Conservation (phyloP, 2,113 vertebrate species). For the Ceuthmochares aereus region DNA sequence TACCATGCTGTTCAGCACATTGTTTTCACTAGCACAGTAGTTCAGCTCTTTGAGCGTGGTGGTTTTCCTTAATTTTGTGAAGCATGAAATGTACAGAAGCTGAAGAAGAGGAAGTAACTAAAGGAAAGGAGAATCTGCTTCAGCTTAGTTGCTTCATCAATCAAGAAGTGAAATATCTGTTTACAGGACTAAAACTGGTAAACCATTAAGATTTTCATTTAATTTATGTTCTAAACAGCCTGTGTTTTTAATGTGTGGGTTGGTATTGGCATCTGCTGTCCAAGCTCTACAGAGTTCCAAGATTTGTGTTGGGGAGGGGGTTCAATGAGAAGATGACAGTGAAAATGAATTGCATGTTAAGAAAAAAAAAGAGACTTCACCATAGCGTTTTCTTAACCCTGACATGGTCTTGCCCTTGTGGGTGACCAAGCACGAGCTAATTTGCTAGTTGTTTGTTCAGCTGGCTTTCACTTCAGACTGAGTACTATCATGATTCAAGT, state of each 20-base stretch:
- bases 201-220: slow-evolving; percentile 4
- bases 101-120: slow-evolving; percentile 94
- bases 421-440: background rate
- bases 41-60: slow-evolving; percentile 16
- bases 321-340: background rate
- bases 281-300: background rate
- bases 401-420: background rate
- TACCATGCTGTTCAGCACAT: background rate
- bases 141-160: slow-evolving; percentile 99
- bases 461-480: background rate
- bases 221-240: background rate
- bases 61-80: slow-evolving; percentile 75
- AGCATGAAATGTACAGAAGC: slow-evolving; percentile 99
- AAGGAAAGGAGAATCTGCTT: slow-evolving; percentile 94
- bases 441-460: background rate
- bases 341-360: background rate
- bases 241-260: background rate
- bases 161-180: slow-evolving; percentile 98
- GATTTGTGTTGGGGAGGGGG: background rate
- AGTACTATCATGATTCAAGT: background rate
- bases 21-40: background rate
- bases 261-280: background rate
- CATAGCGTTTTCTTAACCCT: background rate
- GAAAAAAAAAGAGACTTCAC: background rate
- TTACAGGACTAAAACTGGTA: slow-evolving; percentile 95